Percentiles rank a stretch among this genome's conserved stretches.
These are phyloP conservation scores for Spodoptera littoralis DNA, from an alignment of 2,888 invertebrate species.

Conservation along the genomic window DNA sequence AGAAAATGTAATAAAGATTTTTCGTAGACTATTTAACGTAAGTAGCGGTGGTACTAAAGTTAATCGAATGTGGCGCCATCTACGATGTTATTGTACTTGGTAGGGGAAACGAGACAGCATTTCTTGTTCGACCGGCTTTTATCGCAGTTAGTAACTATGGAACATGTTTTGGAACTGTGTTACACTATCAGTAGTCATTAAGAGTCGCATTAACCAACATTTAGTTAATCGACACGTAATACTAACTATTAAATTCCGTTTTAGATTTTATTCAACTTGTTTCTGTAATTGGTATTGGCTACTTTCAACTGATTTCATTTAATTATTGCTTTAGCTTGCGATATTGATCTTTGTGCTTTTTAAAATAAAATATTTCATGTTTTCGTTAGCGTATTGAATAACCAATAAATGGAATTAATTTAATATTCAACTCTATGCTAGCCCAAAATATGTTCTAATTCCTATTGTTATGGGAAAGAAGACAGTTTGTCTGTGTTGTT, in stretches of 20 bases:
- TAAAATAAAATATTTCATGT: too few species aligned
- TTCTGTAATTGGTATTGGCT: conserved; percentile 8
- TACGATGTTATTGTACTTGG: conserved; percentile 10
- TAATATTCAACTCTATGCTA: too few species aligned
- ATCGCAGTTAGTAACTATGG: conserved; percentile 31
- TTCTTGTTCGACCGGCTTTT: conserved; percentile 47
- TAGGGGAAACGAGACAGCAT: conserved; percentile 12
- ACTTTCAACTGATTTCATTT: conserved; percentile 7
- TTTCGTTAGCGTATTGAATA: too few species aligned
- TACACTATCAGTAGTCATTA: conserved; percentile 54
- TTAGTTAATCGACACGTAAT: conserved; percentile 57
- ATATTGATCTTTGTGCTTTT: neutral
- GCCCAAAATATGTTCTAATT: too few species aligned
- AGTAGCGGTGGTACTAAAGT: too few species aligned
- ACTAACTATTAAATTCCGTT: conserved; percentile 45
- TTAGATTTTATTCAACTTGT: conserved; percentile 22
- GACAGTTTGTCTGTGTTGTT: too few species aligned
- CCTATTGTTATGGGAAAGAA: too few species aligned
- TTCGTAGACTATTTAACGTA: too few species aligned
- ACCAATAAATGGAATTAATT: too few species aligned
- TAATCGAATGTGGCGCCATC: conserved; percentile 32
- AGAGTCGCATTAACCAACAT: conserved; percentile 62
- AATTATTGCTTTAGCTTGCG: neutral
- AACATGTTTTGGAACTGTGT: conserved; percentile 42
- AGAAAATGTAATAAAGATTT: too few species aligned